phyloP scores from a whole-genome alignment of 2,888 invertebrate genomes.

The Parnassius mnemosyne region DNA sequence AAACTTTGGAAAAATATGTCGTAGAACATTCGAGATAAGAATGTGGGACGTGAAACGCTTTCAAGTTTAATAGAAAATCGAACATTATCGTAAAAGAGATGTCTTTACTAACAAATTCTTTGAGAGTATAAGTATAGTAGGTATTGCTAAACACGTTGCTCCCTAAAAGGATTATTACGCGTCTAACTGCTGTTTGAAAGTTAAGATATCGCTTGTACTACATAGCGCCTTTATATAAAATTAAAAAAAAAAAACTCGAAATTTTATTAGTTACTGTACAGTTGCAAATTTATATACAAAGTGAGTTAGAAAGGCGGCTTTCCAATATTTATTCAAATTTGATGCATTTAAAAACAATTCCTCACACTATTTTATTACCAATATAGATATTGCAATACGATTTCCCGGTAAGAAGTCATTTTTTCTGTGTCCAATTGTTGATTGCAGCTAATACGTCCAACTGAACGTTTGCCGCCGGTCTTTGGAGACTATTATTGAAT shows the following conservation, averaged over 20 bases:
- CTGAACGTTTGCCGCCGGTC: constrained; percentile 69
- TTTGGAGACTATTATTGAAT: constrained; percentile 72
- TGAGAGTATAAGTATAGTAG: constrained; percentile 58
- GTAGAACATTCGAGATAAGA: constrained; percentile 79
- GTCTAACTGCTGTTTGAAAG: constrained; percentile 23
- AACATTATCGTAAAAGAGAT: constrained; percentile 80
- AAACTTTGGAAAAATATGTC: constrained; percentile 81
- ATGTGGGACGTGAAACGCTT: constrained; percentile 78
- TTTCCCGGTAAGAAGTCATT: constrained; percentile 59
- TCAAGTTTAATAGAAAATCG: constrained; percentile 81
- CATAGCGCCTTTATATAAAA: constrained; percentile 4
- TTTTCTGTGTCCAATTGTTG: constrained; percentile 65
- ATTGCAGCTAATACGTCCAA: constrained; percentile 64
- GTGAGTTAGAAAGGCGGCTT: constrained; percentile 18
- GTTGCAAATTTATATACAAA: constrained; percentile 20
- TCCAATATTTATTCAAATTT: constrained; percentile 28
- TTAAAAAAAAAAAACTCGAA: constrained; percentile 17
- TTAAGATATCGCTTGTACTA: constrained; percentile 3
- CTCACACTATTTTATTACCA: constrained; percentile 35
- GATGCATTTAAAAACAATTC: constrained; percentile 39
- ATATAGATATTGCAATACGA: constrained; percentile 38
- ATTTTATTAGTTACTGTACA: constrained; percentile 7
- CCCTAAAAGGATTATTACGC: constrained; percentile 35
- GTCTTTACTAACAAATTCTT: constrained; percentile 78
- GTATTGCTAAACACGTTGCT: constrained; percentile 36